These are phyloP conservation scores for Hestina assimilis DNA, from an alignment of 1,140 invertebrate species.

Conservation along the genomic window DNA sequence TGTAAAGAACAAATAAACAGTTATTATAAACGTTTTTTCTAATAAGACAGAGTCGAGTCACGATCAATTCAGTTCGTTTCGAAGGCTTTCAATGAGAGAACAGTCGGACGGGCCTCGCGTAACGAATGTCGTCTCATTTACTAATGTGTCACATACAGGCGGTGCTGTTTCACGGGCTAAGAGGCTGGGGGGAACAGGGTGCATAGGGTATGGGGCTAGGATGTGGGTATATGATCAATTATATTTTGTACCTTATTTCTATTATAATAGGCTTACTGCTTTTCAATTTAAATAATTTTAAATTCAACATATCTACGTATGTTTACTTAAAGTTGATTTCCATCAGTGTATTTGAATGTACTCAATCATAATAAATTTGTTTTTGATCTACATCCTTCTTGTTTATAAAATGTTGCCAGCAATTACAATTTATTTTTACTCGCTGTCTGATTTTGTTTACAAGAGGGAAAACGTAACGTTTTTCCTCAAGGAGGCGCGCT, in stretches of 20 bases:
- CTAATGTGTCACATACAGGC: slow-evolving; percentile 76
- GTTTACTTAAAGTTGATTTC: not conserved
- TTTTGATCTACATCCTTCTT: not conserved
- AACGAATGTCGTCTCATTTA: slow-evolving; percentile 77
- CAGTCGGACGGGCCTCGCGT: slow-evolving; percentile 41
- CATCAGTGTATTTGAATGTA: not conserved
- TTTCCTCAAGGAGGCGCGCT: slow-evolving; percentile 38
- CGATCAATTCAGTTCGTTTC: slow-evolving; percentile 16
- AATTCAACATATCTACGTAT: not conserved
- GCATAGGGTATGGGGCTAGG: not conserved
- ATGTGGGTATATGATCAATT: slow-evolving; percentile 51
- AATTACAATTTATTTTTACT: slow-evolving; percentile 15
- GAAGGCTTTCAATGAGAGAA: slow-evolving; percentile 43
- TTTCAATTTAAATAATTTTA: no score
- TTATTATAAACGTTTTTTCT: slow-evolving; percentile 9
- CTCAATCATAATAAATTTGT: not conserved
- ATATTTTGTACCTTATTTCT: slow-evolving; percentile 32
- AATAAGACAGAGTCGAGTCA: slow-evolving; percentile 6
- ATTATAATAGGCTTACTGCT: no score
- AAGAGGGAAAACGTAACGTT: slow-evolving; percentile 35
- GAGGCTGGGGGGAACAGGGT: slow-evolving; percentile 22
- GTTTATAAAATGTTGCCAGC: not conserved
- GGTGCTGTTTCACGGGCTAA: slow-evolving; percentile 63
- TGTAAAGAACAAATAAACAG: no score
- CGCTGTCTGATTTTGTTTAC: slow-evolving; percentile 36